Percentiles rank a stretch among this genome's conserved stretches.
These are phyloP conservation scores for Deroptyus accipitrinus DNA, from an alignment of 2,113 vertebrate genomes.

Conservation along the genomic window DNA sequence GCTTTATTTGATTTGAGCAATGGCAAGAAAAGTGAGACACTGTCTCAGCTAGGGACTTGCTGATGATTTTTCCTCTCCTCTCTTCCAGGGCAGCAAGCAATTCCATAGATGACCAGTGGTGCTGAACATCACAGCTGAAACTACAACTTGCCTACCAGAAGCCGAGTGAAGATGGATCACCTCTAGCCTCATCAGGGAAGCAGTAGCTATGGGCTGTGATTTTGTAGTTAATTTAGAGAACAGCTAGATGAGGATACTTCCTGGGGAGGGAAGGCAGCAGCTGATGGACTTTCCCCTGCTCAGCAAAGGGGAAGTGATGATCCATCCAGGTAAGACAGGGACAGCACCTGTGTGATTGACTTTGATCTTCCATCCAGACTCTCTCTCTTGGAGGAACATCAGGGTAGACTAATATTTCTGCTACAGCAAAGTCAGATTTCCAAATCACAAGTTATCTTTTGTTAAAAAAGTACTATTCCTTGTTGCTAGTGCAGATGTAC, in stretches of 20 bases:
- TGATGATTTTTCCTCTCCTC: not conserved
- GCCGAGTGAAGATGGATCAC: not conserved
- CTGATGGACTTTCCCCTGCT: not conserved
- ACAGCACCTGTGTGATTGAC: accelerated
- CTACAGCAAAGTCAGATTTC: not conserved
- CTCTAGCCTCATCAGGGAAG: not conserved
- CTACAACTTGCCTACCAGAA: not conserved
- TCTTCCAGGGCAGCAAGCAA: not conserved
- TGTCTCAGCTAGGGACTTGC: accelerated
- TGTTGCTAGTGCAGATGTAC: not conserved
- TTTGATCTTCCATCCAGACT: not conserved
- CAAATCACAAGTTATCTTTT: not conserved
- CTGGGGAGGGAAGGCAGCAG: not conserved
- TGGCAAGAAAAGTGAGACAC: not conserved
- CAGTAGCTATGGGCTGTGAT: not conserved
- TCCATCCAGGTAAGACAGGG: not conserved
- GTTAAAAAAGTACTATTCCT: not conserved
- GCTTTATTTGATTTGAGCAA: not conserved
- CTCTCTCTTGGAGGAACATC: not conserved
- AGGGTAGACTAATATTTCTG: not conserved
- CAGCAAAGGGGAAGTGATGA: accelerated
- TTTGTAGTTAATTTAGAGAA: not conserved
- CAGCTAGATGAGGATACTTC: not conserved
- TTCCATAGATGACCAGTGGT: not conserved
- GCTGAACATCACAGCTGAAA: not conserved